Evolutionary conservation across 2,888 invertebrate genomes (phyloP), one percentile per base, ranked within the genome.

Genomic region (Torymus auratus): DNA sequence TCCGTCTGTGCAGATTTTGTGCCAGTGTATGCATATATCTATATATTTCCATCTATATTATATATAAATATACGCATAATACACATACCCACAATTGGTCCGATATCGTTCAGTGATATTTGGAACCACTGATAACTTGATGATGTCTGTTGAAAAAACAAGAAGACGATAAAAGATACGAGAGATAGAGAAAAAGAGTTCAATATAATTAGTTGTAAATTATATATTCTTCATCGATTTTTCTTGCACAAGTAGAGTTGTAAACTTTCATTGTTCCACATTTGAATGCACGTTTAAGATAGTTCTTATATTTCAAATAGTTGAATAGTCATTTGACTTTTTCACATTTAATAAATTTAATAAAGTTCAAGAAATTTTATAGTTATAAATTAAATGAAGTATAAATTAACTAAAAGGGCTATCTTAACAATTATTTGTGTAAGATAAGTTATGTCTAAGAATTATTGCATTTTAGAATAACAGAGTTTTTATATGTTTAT

Each of bases 141-240:
- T 41, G n/a, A 72, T 23, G 28, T 61, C n/a, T 65, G 56, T 65
- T 41, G 15, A 61, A 53, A 67, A 68, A 17, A 72, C 71, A 77
- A 73, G 68, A 56, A 71, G 79, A 82, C 82, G 82, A 79, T n/a
- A 72, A 79, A 82, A 82, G 78, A 82, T 82, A 76, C 82, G 79
- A 82, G 82, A 82, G 72, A 79, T 82, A 82, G 82, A 82, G 81
- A 81, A 62, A 80, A 65, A 71, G 61, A 65, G 58, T 78, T 81
- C 53, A 23, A 73, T 81, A 50, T 15, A 28, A 64, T 72, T 69
- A 60, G 62, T 65, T 14, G n/a, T 77, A 62, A 17, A 62, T 73
- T 73, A 15, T 75, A 23, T 23, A 68, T 78, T 20, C 41, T 41
- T 41, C 41, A 41, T 41, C 41, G 41, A 53, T 52, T 74, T 74